Base-by-base conservation (phyloP, 2,888 invertebrate genomes). In the Cephus nigrinus region DNA sequence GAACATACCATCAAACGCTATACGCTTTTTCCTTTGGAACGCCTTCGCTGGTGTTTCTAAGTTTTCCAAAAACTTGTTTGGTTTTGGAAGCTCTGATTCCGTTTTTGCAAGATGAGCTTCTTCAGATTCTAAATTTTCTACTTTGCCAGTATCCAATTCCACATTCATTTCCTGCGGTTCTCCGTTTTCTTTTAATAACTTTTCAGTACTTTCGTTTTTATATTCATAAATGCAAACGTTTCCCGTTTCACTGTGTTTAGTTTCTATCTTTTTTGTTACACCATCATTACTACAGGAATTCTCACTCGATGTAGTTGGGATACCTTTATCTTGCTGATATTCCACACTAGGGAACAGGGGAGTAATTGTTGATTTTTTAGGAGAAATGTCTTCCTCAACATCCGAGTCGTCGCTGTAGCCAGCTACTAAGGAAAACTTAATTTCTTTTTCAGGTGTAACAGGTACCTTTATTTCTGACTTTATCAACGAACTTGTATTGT, bases 321-420 rank as follows among this genome's bases (percentile, higher is more conserved):
- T 40, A 1, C n/a, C 55, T 4, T n/a, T 40, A 15, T 81, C 82
- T 4, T 83, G 80, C 1, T 84, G 80, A 68, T 91, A 91, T 82
- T 92, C 88, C 0, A 91, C 82, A 40, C 92, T 92, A 0, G 93
- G 93, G 84, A 93, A 93, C 68, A 93, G 81, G 5, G 93, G 92
- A 77, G 92, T 93, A 12, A 80, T 75, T 4, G 55, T 68, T 78
- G 86, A 84, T 77, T 88, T 84, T n/a, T 85, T 86, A 0, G 81
- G 77, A 5, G 80, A 82, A 1, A 76, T 55, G 32, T 88, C 90
- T 35, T 93, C 92, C 76, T 93, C 93, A 35, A 90, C 91, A 35
- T 93, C 93, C 0, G 93, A 92, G 82, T 93, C 93, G 80, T 93
- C 93, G 3, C 93, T 93, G 80, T 94, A 94, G 32, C 93, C 93